Evolutionary conservation across 2,797 vertebrate genomes (phyloP).

Genomic region (Ptychobarbus kaznakovi): DNA sequence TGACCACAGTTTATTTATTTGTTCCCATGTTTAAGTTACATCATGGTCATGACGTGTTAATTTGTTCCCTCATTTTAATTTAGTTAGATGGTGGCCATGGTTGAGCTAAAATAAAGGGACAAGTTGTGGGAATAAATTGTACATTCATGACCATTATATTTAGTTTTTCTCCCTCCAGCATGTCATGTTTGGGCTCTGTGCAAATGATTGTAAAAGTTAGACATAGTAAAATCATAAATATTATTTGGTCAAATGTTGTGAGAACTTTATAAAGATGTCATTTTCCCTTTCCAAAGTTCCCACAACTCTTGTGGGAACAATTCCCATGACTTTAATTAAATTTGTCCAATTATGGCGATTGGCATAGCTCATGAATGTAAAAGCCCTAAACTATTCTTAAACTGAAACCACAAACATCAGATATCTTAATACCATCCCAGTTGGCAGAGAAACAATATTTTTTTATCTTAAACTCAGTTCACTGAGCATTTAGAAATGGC

Average conservation of each 20-base stretch:
- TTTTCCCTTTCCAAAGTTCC: background rate
- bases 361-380: background rate
- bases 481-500: background rate
- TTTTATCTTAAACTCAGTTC: background rate
- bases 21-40: background rate
- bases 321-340: background rate
- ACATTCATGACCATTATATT: background rate
- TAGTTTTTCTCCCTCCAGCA: background rate
- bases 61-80: background rate
- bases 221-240: background rate
- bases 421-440: background rate
- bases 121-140: background rate
- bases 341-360: background rate
- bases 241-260: background rate
- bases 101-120: background rate
- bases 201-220: background rate
- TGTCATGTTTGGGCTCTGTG: background rate
- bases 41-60: background rate
- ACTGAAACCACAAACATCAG: background rate
- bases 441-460: background rate
- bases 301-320: background rate
- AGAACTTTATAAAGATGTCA: background rate
- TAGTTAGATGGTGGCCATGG: background rate
- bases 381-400: background rate
- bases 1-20: background rate